Evolutionary conservation across 37 sponge, comb jelly and placozoan genomes (phyloP).

Genomic region (Petrosia ficiformis): DNA sequence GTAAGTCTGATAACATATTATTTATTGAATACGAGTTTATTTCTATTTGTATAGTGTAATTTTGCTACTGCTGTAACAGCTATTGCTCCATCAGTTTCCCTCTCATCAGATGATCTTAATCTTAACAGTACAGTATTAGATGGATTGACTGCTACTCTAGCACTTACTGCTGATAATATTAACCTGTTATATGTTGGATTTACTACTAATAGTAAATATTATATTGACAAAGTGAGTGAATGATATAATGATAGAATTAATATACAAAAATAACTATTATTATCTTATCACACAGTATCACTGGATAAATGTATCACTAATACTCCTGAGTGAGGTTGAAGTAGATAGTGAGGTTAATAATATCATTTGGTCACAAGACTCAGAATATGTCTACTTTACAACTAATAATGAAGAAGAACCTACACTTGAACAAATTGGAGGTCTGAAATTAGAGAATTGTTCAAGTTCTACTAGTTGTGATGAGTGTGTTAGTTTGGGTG

Average conservation of each 20-base stretch:
- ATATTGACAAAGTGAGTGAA: neutral
- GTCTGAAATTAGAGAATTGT: constrained; percentile 50
- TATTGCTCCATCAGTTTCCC: neutral
- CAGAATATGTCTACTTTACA: constrained; percentile 42
- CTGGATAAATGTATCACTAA: neutral
- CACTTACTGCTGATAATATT: neutral
- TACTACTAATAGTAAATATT: neutral
- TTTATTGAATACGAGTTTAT: no score
- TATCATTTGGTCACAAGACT: constrained; percentile 37
- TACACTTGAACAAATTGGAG: constrained; percentile 32
- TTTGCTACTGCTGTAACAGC: neutral
- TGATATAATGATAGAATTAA: neutral
- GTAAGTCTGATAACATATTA: no score
- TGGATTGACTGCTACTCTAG: neutral
- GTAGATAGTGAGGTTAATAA: constrained; percentile 27
- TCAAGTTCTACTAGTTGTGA: constrained; percentile 33
- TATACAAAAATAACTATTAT: neutral
- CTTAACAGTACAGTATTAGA: neutral
- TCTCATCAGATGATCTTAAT: neutral
- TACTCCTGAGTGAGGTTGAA: neutral
- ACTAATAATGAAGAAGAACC: constrained; percentile 11
- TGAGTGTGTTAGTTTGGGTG: constrained; percentile 25
- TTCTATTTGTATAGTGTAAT: no score
- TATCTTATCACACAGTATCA: neutral
- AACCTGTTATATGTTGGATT: neutral